A percentile compares a stretch with the other conserved stretches of the same genome.
These are phyloP conservation scores for Deilephila porcellus DNA, from an alignment of 2,888 invertebrate species.

Conservation along the genomic window DNA sequence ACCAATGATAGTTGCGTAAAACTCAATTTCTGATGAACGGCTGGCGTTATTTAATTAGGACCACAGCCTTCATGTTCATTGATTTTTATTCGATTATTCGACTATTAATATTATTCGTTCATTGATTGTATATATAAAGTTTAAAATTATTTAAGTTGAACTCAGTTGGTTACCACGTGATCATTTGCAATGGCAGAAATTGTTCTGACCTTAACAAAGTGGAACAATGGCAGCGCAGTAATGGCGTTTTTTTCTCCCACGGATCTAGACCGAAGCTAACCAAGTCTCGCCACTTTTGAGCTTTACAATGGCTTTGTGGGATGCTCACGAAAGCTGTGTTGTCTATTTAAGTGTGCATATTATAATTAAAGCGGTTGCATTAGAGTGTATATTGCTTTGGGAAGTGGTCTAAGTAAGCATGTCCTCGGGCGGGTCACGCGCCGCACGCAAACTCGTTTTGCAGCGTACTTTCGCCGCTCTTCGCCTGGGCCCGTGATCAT, in stretches of 20 bases:
- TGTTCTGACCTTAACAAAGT: background rate
- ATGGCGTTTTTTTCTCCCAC: background rate
- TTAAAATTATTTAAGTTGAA: too few relatives aligned
- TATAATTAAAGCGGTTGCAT: slow-evolving; percentile 44
- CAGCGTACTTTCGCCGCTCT: slow-evolving; percentile 80
- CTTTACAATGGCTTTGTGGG: slow-evolving; percentile 2
- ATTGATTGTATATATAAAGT: background rate
- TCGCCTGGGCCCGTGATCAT: slow-evolving; percentile 68
- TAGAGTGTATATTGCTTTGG: slow-evolving; percentile 59
- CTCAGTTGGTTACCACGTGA: too few relatives aligned
- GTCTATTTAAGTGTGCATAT: slow-evolving; percentile 35
- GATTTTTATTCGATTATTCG: too few relatives aligned
- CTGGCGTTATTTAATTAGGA: background rate
- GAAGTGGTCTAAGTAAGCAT: slow-evolving; percentile 48
- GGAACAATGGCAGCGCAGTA: background rate
- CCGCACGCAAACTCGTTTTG: slow-evolving; percentile 76
- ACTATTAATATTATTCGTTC: too few relatives aligned
- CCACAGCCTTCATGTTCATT: too few relatives aligned
- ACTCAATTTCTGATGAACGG: background rate
- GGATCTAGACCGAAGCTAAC: background rate
- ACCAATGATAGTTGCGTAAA: background rate
- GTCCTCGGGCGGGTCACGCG: slow-evolving; percentile 83
- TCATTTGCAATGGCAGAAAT: background rate
- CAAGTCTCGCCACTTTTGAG: slow-evolving; percentile 1
- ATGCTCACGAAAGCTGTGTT: background rate